phyloP scores from a whole-genome alignment of 2,888 invertebrate species.

The Drosophila austrosaltans region DNA sequence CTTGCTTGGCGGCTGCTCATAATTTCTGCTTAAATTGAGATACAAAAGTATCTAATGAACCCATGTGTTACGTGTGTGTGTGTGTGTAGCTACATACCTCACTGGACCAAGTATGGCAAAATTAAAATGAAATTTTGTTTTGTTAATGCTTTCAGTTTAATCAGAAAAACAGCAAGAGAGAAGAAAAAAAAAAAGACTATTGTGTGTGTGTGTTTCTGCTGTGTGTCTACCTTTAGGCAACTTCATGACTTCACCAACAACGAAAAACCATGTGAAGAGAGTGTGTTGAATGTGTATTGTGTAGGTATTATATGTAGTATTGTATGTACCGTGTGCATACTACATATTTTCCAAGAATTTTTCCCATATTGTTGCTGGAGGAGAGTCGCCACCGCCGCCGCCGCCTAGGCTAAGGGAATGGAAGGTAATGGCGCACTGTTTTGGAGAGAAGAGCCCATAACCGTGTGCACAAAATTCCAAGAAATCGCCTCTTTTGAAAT shows the following conservation, averaged over 20 bases:
- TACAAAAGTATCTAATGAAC: conserved; percentile 32
- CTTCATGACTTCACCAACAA: conserved; percentile 73
- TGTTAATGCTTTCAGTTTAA: conserved; percentile 72
- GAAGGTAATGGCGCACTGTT: not conserved
- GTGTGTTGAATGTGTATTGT: conserved; percentile 2
- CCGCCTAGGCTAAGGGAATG: conserved; percentile 4
- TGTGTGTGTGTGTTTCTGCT: conserved; percentile 12
- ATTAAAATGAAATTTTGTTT: conserved; percentile 64
- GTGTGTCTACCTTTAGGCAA: conserved; percentile 49
- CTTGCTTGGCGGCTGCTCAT: conserved; percentile 31
- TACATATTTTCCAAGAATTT: conserved; percentile 70
- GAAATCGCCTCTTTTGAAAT: conserved; percentile 65
- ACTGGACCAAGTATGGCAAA: conserved; percentile 31
- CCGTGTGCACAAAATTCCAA: conserved; percentile 55
- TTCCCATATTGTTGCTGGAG: conserved; percentile 25
- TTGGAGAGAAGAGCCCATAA: conserved; percentile 55
- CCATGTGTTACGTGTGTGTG: conserved; percentile 23
- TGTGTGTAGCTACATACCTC: not conserved
- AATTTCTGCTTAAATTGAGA: conserved; percentile 34
- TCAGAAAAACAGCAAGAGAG: conserved; percentile 59
- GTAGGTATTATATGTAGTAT: too few species aligned
- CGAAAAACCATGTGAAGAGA: conserved; percentile 33
- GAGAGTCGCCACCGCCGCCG: not conserved
- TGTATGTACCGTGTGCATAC: conserved; percentile 55
- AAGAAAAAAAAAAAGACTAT: not conserved